phyloP scores from a whole-genome alignment of 2,113 vertebrate genomes.

The Brevimyrus niger region DNA sequence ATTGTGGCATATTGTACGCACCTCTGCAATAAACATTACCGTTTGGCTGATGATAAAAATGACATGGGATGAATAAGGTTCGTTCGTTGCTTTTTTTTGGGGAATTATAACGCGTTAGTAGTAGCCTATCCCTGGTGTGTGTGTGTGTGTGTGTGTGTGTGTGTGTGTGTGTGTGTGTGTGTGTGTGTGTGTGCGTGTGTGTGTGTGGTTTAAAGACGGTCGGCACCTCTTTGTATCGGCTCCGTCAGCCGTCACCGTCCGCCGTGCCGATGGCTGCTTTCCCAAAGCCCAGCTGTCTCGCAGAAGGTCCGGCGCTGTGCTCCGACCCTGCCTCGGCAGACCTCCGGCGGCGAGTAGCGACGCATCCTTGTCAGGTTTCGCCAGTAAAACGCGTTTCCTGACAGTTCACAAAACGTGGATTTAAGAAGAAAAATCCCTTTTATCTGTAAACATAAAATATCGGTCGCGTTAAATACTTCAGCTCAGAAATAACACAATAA shows the following conservation, averaged over 20 bases:
- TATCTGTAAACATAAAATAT: neutral
- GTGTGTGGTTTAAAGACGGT: neutral
- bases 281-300: neutral
- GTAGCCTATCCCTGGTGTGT: neutral
- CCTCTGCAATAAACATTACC: neutral
- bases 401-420: neutral
- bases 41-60: neutral
- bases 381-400: neutral
- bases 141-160: neutral
- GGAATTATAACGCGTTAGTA: neutral
- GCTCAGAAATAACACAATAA: neutral
- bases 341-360: neutral
- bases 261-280: neutral
- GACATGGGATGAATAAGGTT: neutral
- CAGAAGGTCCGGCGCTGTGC: neutral
- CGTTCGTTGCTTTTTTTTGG: neutral
- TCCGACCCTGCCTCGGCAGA: neutral
- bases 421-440: neutral
- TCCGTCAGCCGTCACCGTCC: neutral
- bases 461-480: neutral
- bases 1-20: neutral
- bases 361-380: neutral
- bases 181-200: neutral
- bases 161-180: neutral
- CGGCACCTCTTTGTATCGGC: neutral